Percentiles rank a stretch among this genome's conserved stretches.
phyloP scores from a whole-genome alignment of 2,797 vertebrate genomes.

The Phrynocephalus vlangalii region DNA sequence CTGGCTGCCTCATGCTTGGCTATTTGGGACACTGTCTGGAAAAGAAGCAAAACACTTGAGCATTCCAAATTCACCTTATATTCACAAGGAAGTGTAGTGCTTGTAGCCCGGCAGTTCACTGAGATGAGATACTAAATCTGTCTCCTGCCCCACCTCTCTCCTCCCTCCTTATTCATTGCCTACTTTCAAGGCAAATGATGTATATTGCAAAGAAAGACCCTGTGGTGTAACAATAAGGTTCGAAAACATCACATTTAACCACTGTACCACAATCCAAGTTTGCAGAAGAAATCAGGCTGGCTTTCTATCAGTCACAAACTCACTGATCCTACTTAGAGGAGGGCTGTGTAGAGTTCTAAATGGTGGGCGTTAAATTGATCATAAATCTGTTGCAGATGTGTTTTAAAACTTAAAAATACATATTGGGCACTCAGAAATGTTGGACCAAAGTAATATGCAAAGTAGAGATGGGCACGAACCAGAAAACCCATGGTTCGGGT shows the following conservation, averaged over 20 bases:
- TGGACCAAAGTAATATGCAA: neutral
- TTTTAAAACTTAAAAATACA: neutral
- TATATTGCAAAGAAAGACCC: neutral
- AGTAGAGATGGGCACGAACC: neutral
- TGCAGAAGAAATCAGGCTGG: neutral
- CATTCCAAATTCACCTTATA: neutral
- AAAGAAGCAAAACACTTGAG: constrained; percentile 36
- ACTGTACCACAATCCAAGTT: too few species aligned
- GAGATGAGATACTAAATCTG: neutral
- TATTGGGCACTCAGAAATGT: neutral
- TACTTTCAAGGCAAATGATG: neutral
- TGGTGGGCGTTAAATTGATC: neutral
- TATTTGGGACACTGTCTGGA: constrained; percentile 47
- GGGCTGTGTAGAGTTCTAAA: neutral
- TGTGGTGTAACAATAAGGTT: neutral
- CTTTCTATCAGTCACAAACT: neutral
- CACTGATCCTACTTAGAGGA: neutral
- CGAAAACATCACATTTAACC: neutral
- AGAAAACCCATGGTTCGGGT: too few species aligned
- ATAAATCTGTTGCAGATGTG: neutral
- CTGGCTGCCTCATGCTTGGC: constrained; percentile 47
- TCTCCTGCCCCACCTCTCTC: neutral
- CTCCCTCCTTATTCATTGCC: neutral
- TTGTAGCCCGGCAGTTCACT: neutral
- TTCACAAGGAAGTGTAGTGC: neutral